Evolutionary conservation across 2,113 vertebrate genomes (phyloP).

Genomic region (Lamprologus callipterus): DNA sequence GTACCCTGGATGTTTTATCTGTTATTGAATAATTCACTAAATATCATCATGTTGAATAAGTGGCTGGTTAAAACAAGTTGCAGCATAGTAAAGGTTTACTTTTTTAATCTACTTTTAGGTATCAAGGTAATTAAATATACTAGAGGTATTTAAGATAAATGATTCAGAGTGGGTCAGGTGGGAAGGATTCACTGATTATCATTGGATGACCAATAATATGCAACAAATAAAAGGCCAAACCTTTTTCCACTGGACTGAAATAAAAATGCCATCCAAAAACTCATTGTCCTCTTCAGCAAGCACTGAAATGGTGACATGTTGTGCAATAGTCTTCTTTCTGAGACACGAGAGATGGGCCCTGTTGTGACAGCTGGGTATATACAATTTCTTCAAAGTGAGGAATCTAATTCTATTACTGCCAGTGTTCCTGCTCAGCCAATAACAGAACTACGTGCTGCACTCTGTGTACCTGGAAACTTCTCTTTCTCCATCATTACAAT

Average conservation of each 20-base stretch:
- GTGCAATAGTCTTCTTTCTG: slow-evolving; percentile 24
- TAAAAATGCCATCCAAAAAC: neutral
- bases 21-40: neutral
- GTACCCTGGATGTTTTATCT: neutral
- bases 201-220: neutral
- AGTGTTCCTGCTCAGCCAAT: slow-evolving; percentile 11
- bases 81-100: neutral
- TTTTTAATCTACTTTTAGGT: neutral
- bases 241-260: neutral
- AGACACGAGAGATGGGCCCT: neutral
- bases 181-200: neutral
- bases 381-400: slow-evolving; percentile 35
- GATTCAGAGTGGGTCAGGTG: neutral
- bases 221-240: neutral
- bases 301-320: slow-evolving; percentile 34
- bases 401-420: slow-evolving; percentile 24
- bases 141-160: neutral
- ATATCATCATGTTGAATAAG: neutral
- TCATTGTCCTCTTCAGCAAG: neutral
- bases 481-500: neutral
- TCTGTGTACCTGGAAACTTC: neutral
- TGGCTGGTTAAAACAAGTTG: neutral
- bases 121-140: neutral
- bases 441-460: neutral
- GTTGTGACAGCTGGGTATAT: slow-evolving; percentile 36